Evolutionary conservation across 2,797 vertebrate genomes (phyloP).

Genomic region (Echiichthys vipera): DNA sequence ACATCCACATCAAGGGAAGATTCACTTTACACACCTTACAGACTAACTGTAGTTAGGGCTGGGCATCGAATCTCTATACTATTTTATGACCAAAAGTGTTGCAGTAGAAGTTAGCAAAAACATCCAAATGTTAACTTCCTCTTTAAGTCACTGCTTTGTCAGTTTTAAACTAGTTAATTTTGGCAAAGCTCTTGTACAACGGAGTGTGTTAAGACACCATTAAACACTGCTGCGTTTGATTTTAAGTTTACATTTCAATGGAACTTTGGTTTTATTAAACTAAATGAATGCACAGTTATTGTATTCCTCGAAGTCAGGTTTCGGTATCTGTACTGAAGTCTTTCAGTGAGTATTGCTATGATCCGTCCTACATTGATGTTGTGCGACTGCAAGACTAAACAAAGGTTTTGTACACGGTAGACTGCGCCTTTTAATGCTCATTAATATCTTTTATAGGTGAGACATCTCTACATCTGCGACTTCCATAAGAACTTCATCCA

Average conservation of each 20-base stretch:
- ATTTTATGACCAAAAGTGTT: too few species aligned
- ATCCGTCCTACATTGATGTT: neutral
- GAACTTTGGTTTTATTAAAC: neutral
- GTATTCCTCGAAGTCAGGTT: too few species aligned
- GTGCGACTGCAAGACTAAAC: neutral
- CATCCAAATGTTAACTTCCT: too few species aligned
- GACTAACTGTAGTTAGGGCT: too few species aligned
- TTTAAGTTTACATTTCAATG: neutral
- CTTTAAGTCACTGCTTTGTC: neutral
- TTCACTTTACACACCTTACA: too few species aligned
- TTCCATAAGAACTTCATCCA: slow-evolving; percentile 99
- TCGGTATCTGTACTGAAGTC: neutral
- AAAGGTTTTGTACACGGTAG: neutral
- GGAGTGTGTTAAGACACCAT: neutral
- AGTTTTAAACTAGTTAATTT: neutral
- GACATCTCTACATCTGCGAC: slow-evolving; percentile 98
- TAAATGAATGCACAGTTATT: neutral
- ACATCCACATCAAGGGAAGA: neutral
- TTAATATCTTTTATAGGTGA: slow-evolving; percentile 83
- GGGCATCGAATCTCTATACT: neutral
- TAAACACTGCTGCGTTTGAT: neutral
- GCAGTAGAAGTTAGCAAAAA: too few species aligned
- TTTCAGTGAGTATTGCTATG: too few species aligned
- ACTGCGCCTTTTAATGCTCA: neutral
- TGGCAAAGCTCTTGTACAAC: neutral